These are phyloP conservation scores for Stichopus horrens DNA, from an alignment of 53 echinoderm and acorn worm species.

Conservation along the genomic window DNA sequence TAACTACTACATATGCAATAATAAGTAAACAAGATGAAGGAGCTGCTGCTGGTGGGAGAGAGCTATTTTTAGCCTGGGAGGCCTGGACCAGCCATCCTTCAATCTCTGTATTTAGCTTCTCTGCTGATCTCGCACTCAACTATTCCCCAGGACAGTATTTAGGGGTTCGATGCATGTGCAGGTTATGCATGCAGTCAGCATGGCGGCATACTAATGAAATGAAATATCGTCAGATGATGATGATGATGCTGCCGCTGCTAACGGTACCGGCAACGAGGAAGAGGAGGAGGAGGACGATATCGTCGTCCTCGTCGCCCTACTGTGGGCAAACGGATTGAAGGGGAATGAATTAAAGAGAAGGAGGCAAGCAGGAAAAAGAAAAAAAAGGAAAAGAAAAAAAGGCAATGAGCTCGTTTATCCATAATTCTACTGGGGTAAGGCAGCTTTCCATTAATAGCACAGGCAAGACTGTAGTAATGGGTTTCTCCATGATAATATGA, in stretches of 20 bases:
- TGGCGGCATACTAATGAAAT: constrained; percentile 46
- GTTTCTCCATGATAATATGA: not conserved
- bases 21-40: constrained; percentile 38
- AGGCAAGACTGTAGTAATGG: constrained; percentile 19
- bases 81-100: constrained; percentile 35
- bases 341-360: too few species aligned
- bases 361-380: too few species aligned
- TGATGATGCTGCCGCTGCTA: constrained; percentile 2
- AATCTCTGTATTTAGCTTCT: constrained; percentile 41
- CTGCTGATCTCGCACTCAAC: not conserved
- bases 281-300: too few species aligned
- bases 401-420: constrained; percentile 13
- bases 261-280: not conserved
- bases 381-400: not conserved
- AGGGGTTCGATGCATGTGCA: constrained; percentile 16
- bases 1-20: constrained; percentile 27
- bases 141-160: constrained; percentile 41
- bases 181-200: constrained; percentile 44
- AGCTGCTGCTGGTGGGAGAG: constrained; percentile 20
- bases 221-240: constrained; percentile 13
- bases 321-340: too few species aligned
- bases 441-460: constrained; percentile 33
- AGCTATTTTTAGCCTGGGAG: constrained; percentile 25
- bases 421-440: constrained; percentile 21
- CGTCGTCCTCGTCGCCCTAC: too few species aligned